phyloP scores from a whole-genome alignment of 2,797 vertebrate species.

The Sebastolobus alascanus region DNA sequence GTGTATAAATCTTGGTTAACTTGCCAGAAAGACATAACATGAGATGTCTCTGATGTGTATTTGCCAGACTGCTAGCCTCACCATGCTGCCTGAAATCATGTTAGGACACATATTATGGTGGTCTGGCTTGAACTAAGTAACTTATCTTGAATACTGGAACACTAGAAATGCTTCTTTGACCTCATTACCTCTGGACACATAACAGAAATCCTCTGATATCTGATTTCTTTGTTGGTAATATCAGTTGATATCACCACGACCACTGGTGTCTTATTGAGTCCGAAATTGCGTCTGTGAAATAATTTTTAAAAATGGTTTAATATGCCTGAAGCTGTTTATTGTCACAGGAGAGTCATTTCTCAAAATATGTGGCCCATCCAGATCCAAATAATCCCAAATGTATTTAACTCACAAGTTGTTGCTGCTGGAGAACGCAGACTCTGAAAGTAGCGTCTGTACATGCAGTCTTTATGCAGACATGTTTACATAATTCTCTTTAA shows the following conservation, averaged over 20 bases:
- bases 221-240: background rate
- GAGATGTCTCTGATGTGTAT: background rate
- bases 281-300: conserved; percentile 15
- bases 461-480: background rate
- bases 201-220: conserved; percentile 5
- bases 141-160: conserved; percentile 18
- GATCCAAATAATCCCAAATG: conserved; percentile 19
- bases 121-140: background rate
- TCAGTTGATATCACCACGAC: background rate
- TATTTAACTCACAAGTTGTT: conserved; percentile 5
- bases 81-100: background rate
- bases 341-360: background rate
- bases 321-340: background rate
- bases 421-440: background rate
- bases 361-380: conserved; percentile 7
- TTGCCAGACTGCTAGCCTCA: conserved; percentile 1
- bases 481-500: conserved; percentile 20
- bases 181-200: background rate
- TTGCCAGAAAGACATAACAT: conserved; percentile 16
- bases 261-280: conserved; percentile 10
- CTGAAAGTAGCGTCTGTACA: background rate
- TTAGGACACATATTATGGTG: background rate
- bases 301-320: background rate
- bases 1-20: background rate
- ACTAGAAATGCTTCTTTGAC: conserved; percentile 2